phyloP scores from a whole-genome alignment of 2,113 vertebrate species.

The Leucoraja erinaceus region DNA sequence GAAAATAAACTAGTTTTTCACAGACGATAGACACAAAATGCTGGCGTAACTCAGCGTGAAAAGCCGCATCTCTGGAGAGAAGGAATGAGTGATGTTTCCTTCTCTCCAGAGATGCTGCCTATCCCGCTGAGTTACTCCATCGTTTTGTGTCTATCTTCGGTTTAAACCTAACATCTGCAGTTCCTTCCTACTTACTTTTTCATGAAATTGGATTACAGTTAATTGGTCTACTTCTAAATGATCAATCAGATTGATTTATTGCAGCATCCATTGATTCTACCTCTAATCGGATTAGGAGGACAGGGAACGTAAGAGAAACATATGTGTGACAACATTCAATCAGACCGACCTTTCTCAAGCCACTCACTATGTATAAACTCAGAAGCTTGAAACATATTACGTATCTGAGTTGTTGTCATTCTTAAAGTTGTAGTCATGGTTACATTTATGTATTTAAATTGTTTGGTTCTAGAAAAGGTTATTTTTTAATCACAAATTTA shows the following conservation, averaged over 20 bases:
- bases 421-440: not conserved
- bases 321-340: not conserved
- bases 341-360: not conserved
- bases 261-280: not conserved
- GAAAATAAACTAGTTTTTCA: not conserved
- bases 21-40: no score
- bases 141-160: no score
- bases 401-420: not conserved
- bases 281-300: not conserved
- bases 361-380: not conserved
- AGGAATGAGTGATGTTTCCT: no score
- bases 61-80: no score
- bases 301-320: not conserved
- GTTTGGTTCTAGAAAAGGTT: not conserved
- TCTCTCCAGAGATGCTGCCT: no score
- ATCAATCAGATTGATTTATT: not conserved
- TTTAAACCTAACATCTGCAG: no score
- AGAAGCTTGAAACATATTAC: not conserved
- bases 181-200: not conserved
- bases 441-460: not conserved
- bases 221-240: not conserved
- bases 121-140: no score
- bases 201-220: not conserved
- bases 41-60: no score
- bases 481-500: not conserved